Base-by-base conservation (phyloP, 1,140 invertebrate species). In the Oncopeltus fasciatus region DNA sequence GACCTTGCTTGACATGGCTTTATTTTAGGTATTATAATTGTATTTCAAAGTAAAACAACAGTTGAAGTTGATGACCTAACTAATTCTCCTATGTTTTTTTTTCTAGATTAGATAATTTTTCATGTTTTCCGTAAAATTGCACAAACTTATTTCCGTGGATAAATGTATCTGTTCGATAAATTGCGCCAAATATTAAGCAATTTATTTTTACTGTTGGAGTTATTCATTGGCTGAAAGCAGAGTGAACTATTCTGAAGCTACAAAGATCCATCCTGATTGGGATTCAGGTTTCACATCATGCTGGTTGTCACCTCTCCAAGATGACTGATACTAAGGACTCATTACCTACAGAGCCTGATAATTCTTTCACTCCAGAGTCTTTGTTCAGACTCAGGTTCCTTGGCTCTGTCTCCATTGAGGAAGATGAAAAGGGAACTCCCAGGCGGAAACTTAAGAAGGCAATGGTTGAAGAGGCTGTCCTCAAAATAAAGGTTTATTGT, bases 391-490 rank as follows among this genome's bases (percentile, higher is more conserved):
- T 89, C 66, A 79, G 83, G 68, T 88, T 88, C 80, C 82, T 88
- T 68, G 87, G 87, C 74, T 88, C 86, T 67, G 84, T 88, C 74
- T 86, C 89, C 77, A 85, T 89, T 70, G 86, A 88, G 71, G 87
- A 88, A 79, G 77, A 77, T 70, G 74, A 74, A 73, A 82, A 82
- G 72, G 76, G 81, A 63, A 80, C 83, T 66, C 75, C 82, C 66
- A 81, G 84, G 71, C 85, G 84, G 75, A 77, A 86, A 69, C 83
- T 84, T 76, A 90, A 88, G 83, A 90, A 90, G 80, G 83, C 86
- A 77, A 90, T 90, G 83, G 94, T 95, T 67, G 92, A 96, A 78
- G 92, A 97, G 76, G 93, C 94, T 70, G 93, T 97, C 70, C 88
- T 87, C 70, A 89, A 93, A 78, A 92, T 97, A 70, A 96, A 97